These are phyloP conservation scores for Pitangus sulphuratus DNA, from an alignment of 2,797 vertebrate genomes.

Conservation along the genomic window DNA sequence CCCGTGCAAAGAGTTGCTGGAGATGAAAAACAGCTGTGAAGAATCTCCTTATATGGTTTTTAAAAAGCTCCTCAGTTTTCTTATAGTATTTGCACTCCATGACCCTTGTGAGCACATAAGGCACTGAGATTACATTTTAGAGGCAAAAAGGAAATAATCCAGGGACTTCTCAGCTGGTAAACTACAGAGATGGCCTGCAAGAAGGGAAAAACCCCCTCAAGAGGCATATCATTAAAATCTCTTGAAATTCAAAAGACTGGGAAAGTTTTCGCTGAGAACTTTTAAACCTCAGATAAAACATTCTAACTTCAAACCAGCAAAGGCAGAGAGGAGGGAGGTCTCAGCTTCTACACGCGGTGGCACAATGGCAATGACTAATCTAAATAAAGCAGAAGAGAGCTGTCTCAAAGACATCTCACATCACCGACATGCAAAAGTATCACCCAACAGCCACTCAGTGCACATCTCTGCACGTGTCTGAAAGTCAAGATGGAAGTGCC, in stretches of 20 bases:
- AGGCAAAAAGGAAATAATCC: background rate
- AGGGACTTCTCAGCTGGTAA: background rate
- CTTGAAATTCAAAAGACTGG: background rate
- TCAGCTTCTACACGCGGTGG: background rate
- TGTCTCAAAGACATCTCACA: background rate
- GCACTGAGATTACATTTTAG: background rate
- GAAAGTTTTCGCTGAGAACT: background rate
- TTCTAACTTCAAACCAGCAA: background rate
- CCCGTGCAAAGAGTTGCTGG: background rate
- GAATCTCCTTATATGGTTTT: background rate
- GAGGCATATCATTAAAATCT: background rate
- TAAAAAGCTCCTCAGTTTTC: background rate
- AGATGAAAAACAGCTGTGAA: background rate
- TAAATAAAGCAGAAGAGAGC: background rate
- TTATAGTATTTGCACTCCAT: background rate
- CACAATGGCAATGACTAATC: background rate
- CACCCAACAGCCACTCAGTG: background rate
- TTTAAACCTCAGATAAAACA: background rate
- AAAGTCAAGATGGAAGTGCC: background rate
- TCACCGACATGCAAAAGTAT: background rate
- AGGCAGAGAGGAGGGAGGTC: background rate
- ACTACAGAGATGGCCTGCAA: background rate
- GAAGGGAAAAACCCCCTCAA: accelerated
- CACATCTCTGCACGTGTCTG: background rate
- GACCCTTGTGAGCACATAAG: background rate